Percentiles rank a stretch among this genome's conserved stretches.
Evolutionary conservation across 2,888 invertebrate genomes (phyloP).

Genomic region (Ormia ochracea): DNA sequence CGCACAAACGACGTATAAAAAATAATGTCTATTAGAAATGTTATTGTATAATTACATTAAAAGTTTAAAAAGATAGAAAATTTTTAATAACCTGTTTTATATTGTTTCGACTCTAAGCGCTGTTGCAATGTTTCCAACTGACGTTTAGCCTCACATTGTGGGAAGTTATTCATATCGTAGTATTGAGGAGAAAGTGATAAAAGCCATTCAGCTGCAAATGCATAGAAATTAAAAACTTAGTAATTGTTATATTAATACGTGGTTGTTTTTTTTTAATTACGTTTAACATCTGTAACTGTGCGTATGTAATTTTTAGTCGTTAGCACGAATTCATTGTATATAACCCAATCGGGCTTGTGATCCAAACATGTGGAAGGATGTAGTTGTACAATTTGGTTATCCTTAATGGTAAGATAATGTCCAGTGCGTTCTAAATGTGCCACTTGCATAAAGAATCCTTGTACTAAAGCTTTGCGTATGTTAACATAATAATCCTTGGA

Average conservation of each 20-base stretch:
- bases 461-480: slow-evolving; percentile 97
- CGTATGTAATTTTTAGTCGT: slow-evolving; percentile 99
- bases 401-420: slow-evolving; percentile 98
- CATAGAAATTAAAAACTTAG: not conserved
- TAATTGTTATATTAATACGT: not conserved
- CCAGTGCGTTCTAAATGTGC: slow-evolving; percentile 98
- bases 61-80: not conserved
- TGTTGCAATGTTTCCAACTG: slow-evolving; percentile 92
- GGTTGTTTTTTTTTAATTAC: slow-evolving; percentile 80
- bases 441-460: slow-evolving; percentile 99
- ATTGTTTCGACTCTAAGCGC: slow-evolving; percentile 90
- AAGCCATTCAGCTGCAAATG: slow-evolving; percentile 89
- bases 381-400: slow-evolving; percentile 98
- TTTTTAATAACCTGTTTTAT: slow-evolving; percentile 89
- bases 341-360: slow-evolving; percentile 99
- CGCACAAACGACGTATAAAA: slow-evolving; percentile 19
- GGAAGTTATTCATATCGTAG: slow-evolving; percentile 98
- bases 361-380: slow-evolving; percentile 99
- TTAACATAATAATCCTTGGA: slow-evolving; percentile 99
- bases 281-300: slow-evolving; percentile 98
- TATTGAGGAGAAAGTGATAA: slow-evolving; percentile 97
- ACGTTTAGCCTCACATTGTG: slow-evolving; percentile 96
- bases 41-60: slow-evolving; percentile 12
- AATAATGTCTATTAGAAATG: slow-evolving; percentile 23
- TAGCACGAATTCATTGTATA: slow-evolving; percentile 99